phyloP scores from a whole-genome alignment of 2,113 vertebrate genomes.

The Mugil cephalus region DNA sequence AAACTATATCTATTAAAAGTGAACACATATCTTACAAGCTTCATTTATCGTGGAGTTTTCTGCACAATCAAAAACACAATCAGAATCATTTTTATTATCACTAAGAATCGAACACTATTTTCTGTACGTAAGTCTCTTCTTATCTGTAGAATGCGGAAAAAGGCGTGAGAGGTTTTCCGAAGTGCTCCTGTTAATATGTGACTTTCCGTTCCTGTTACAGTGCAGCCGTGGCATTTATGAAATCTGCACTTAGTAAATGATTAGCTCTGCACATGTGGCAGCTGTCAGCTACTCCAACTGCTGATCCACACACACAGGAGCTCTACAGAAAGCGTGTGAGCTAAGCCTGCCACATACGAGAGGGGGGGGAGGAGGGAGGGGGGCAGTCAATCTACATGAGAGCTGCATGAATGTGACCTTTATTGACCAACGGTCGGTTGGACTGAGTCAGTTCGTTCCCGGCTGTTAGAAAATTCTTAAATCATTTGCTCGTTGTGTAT shows the following conservation, averaged over 20 bases:
- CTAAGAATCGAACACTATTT: no score
- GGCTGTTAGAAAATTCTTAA: conserved; percentile 8
- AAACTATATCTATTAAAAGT: not conserved
- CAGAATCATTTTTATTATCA: not conserved
- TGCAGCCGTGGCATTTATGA: conserved; percentile 64
- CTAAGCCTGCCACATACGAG: conserved; percentile 51
- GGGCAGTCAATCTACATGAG: not conserved
- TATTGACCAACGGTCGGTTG: not conserved
- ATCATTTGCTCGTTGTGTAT: conserved; percentile 25
- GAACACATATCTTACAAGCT: not conserved
- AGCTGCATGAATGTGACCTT: conserved; percentile 35
- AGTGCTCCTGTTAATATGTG: conserved; percentile 74
- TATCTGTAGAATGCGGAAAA: conserved; percentile 38
- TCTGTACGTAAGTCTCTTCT: conserved; percentile 7
- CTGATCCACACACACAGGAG: conserved; percentile 15
- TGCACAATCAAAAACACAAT: not conserved
- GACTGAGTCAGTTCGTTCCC: conserved; percentile 21
- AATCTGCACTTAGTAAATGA: conserved; percentile 75
- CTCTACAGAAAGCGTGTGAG: conserved; percentile 10
- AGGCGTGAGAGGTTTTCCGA: conserved; percentile 43
- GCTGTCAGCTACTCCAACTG: conserved; percentile 48
- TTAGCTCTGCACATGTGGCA: conserved; percentile 74
- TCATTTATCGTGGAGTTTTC: not conserved
- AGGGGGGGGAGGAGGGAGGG: not conserved
- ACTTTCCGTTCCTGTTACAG: conserved; percentile 71